Conservation (phyloP, 2,888 invertebrate species). For the Mycogona germanica region DNA sequence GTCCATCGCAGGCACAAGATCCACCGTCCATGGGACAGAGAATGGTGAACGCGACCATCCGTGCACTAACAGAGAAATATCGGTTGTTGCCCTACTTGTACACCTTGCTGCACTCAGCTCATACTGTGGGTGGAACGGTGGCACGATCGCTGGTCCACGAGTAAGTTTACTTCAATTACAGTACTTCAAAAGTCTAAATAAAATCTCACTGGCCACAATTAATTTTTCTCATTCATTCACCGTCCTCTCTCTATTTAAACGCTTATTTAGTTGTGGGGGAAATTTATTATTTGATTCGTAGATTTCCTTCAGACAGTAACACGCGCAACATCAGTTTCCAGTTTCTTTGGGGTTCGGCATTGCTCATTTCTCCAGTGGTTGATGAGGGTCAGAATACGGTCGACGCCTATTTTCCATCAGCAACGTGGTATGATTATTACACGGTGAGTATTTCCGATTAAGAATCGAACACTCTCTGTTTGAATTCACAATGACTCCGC, state of each 20-base stretch:
- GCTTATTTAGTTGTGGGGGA: too few relatives aligned
- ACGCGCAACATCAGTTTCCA: slow-evolving; percentile 28
- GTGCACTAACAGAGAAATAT: slow-evolving; percentile 29
- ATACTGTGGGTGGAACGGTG: slow-evolving; percentile 32
- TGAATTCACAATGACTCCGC: neutral
- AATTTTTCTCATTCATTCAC: too few relatives aligned
- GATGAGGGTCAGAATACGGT: slow-evolving; percentile 26
- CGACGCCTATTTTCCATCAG: slow-evolving; percentile 29
- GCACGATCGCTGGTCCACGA: slow-evolving; percentile 33
- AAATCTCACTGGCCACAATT: too few relatives aligned
- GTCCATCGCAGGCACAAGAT: slow-evolving; percentile 15
- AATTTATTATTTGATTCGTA: slow-evolving; percentile 10
- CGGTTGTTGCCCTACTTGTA: slow-evolving; percentile 38
- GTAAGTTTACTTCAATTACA: slow-evolving; percentile 22
- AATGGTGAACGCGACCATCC: slow-evolving; percentile 12
- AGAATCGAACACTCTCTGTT: neutral
- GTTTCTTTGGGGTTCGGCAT: slow-evolving; percentile 34
- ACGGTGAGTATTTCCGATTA: slow-evolving; percentile 2
- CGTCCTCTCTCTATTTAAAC: too few relatives aligned
- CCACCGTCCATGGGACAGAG: slow-evolving; percentile 7
- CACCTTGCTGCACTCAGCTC: slow-evolving; percentile 34
- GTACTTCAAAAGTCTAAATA: neutral
- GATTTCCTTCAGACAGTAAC: slow-evolving; percentile 28
- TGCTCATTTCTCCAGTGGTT: slow-evolving; percentile 31
- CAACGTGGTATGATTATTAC: slow-evolving; percentile 29